These are phyloP conservation scores for Harpalus rufipes DNA, from an alignment of 2,888 invertebrate genomes.

Conservation along the genomic window DNA sequence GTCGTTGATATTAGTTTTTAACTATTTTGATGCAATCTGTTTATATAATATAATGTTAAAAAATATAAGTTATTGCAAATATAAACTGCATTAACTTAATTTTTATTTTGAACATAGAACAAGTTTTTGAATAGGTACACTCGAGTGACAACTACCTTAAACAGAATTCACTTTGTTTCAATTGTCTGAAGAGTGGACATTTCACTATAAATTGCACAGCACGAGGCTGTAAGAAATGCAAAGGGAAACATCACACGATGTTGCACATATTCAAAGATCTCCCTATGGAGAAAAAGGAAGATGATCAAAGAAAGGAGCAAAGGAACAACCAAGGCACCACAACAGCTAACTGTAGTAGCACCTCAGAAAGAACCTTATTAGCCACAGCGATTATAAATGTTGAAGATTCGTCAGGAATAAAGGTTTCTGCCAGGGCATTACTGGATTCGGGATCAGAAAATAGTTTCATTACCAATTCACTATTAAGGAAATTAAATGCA, in stretches of 20 bases:
- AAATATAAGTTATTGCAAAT: no score
- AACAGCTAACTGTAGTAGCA: background rate
- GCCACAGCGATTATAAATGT: constrained; percentile 15
- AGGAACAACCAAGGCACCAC: background rate
- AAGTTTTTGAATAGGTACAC: no score
- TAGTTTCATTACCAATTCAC: constrained; percentile 2
- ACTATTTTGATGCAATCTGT: no score
- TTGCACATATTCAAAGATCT: background rate
- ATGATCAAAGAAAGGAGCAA: no score
- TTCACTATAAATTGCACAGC: background rate
- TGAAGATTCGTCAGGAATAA: background rate
- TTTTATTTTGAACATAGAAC: no score
- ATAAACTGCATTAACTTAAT: no score
- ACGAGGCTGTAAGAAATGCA: background rate
- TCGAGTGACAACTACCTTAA: no score
- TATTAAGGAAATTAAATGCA: background rate
- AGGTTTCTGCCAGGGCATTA: background rate
- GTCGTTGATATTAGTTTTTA: no score
- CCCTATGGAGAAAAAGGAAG: background rate
- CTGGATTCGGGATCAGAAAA: constrained; percentile 30
- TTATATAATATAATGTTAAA: no score
- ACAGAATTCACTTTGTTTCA: background rate
- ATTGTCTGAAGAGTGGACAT: constrained; percentile 5
- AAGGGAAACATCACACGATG: background rate
- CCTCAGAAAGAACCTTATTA: background rate